A percentile compares a stretch with the other conserved stretches of the same genome.
These are phyloP conservation scores for Hyalella azteca DNA, from an alignment of 2,888 invertebrate species.

Conservation along the genomic window DNA sequence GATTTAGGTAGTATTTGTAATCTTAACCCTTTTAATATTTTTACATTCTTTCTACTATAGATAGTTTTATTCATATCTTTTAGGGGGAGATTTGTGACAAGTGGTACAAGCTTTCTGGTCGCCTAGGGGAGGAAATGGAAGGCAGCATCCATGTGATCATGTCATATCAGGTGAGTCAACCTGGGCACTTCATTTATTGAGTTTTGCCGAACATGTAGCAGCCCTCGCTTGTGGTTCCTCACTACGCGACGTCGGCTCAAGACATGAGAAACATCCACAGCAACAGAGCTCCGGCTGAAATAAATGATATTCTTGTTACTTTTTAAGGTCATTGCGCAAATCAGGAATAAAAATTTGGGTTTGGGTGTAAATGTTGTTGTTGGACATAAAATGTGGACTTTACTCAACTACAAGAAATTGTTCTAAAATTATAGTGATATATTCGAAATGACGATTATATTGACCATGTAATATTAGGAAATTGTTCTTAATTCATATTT, in stretches of 20 bases:
- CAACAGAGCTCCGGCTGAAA: background rate
- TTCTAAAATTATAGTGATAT: background rate
- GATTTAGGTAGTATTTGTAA: background rate
- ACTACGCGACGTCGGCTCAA: background rate
- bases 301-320: background rate
- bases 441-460: background rate
- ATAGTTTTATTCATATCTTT: background rate
- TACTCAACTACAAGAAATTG: background rate
- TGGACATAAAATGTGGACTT: background rate
- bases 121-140: conserved; percentile 92
- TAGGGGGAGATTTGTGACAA: conserved; percentile 88
- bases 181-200: background rate
- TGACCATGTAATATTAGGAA: background rate
- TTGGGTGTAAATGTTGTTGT: background rate
- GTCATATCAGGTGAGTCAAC: conserved; percentile 67
- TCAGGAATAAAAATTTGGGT: background rate
- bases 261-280: background rate
- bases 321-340: background rate
- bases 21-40: background rate
- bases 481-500: background rate
- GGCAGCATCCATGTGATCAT: conserved; percentile 91
- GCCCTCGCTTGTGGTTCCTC: background rate
- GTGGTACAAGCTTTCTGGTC: conserved; percentile 92
- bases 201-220: background rate
- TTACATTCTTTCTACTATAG: background rate